These are phyloP conservation scores for Ectemnius continuus DNA, from an alignment of 2,888 invertebrate genomes.

Conservation along the genomic window DNA sequence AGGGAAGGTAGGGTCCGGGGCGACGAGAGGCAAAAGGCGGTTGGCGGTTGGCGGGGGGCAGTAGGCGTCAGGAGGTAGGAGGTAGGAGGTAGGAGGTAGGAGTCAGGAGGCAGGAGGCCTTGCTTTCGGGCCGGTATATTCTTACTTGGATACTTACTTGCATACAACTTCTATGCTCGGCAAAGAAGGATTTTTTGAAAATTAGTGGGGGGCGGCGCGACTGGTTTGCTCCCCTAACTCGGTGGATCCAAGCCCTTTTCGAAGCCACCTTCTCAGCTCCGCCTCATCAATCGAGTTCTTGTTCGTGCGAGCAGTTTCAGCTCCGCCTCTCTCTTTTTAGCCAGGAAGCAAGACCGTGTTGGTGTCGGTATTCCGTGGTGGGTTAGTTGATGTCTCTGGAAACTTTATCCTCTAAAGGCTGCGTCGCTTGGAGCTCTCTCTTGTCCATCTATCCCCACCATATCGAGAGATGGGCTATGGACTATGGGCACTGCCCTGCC, in stretches of 20 bases:
- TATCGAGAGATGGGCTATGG: no score
- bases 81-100: no score
- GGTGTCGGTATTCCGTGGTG: no score
- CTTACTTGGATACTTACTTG: no score
- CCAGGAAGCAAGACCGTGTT: no score
- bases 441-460: no score
- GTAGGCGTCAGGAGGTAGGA: no score
- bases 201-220: conserved; percentile 22
- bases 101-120: conserved; percentile 3
- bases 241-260: conserved; percentile 26
- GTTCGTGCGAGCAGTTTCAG: neutral
- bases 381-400: no score
- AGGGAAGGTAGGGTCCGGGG: conserved; percentile 5
- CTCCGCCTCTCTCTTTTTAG: neutral
- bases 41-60: neutral
- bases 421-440: no score
- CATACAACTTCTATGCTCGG: no score
- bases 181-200: conserved; percentile 48
- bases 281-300: neutral
- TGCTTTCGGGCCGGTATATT: neutral
- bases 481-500: no score
- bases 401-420: no score
- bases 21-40: conserved; percentile 15
- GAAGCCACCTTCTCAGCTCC: neutral
- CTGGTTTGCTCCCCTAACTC: conserved; percentile 11